These are phyloP conservation scores for Tauraco erythrolophus DNA, from an alignment of 2,113 vertebrate species.

Conservation along the genomic window DNA sequence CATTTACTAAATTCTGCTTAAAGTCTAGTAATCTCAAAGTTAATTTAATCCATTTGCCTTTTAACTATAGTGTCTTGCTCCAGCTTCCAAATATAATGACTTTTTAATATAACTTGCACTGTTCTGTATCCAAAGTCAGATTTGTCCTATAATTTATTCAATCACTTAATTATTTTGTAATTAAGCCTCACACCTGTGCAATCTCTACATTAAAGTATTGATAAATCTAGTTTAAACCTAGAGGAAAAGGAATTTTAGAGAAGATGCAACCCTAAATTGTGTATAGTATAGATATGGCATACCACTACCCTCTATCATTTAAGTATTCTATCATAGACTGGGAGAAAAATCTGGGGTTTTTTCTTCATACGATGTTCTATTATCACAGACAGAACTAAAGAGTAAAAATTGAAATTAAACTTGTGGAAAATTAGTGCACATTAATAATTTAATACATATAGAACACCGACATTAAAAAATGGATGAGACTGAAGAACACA, in stretches of 20 bases:
- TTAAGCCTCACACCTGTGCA: constrained; percentile 37
- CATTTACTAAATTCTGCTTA: constrained; percentile 70
- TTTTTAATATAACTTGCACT: constrained; percentile 75
- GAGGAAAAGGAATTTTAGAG: neutral
- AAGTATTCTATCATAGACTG: neutral
- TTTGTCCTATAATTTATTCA: constrained; percentile 69
- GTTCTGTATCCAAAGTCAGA: constrained; percentile 64
- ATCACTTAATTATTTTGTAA: constrained; percentile 66
- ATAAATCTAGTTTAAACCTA: neutral
- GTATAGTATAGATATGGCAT: neutral
- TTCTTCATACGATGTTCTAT: neutral
- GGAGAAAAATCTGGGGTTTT: neutral
- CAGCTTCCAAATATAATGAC: constrained; percentile 73
- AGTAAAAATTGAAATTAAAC: neutral
- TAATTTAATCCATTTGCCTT: constrained; percentile 76
- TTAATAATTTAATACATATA: neutral
- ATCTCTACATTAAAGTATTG: neutral
- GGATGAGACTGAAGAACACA: neutral
- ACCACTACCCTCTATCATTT: neutral
- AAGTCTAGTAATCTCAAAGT: constrained; percentile 69
- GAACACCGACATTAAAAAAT: neutral
- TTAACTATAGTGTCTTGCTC: constrained; percentile 72
- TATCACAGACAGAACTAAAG: neutral
- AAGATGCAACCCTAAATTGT: neutral
- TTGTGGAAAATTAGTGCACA: neutral